These are phyloP conservation scores for Steinernema scapterisci DNA, from an alignment of 2,888 invertebrate species.

Conservation along the genomic window DNA sequence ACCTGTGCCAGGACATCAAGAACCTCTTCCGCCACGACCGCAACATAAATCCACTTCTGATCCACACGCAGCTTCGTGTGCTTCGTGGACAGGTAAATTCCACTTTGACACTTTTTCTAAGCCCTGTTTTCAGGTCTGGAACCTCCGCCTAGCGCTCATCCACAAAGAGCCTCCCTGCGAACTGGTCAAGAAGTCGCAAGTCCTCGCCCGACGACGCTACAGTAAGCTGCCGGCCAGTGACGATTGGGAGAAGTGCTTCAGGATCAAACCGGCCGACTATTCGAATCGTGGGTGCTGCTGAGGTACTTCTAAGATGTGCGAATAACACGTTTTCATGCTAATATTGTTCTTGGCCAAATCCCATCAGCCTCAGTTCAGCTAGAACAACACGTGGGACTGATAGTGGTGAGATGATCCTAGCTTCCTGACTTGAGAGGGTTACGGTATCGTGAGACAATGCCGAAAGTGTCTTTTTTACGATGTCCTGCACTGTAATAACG, in stretches of 20 bases:
- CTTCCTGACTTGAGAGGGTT: too few relatives aligned
- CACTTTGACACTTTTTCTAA: neutral
- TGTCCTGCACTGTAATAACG: too few relatives aligned
- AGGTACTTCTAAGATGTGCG: too few relatives aligned
- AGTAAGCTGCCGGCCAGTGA: neutral
- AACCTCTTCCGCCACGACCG: slow-evolving; percentile 66
- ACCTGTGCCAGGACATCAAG: slow-evolving; percentile 53
- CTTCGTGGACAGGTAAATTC: slow-evolving; percentile 56
- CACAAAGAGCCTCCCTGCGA: slow-evolving; percentile 50
- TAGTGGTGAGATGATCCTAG: too few relatives aligned
- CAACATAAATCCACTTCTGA: slow-evolving; percentile 47
- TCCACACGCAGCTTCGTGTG: slow-evolving; percentile 55
- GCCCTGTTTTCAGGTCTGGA: slow-evolving; percentile 45
- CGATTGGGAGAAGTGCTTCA: slow-evolving; percentile 2
- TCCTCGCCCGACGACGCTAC: slow-evolving; percentile 49
- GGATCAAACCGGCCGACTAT: neutral
- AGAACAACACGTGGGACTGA: too few relatives aligned
- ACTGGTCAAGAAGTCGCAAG: slow-evolving; percentile 51
- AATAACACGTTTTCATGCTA: too few relatives aligned
- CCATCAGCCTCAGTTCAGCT: too few relatives aligned
- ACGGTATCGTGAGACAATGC: too few relatives aligned
- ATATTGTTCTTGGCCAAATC: too few relatives aligned
- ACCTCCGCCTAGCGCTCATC: slow-evolving; percentile 51
- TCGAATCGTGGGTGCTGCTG: neutral
- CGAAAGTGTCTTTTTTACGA: too few relatives aligned